phyloP scores from a whole-genome alignment of 2,113 vertebrate genomes.

The Platichthys flesus region DNA sequence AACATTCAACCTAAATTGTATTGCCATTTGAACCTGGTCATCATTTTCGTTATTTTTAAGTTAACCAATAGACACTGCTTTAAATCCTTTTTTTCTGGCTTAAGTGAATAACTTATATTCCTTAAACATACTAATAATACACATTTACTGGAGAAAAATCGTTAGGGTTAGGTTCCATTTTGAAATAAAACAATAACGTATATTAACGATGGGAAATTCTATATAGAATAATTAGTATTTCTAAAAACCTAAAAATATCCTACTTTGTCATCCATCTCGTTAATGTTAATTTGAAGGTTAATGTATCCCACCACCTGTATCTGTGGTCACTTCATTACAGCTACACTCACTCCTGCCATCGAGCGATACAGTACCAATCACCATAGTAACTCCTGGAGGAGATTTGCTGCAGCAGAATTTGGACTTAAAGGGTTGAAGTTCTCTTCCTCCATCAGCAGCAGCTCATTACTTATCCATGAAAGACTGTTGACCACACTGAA shows the following conservation, averaged over 20 bases:
- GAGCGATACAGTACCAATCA: slow-evolving; percentile 44
- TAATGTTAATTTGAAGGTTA: neutral
- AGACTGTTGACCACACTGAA: slow-evolving; percentile 77
- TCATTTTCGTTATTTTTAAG: no score
- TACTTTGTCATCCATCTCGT: slow-evolving; percentile 3
- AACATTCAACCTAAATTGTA: no score
- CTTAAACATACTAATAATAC: neutral
- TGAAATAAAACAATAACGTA: neutral
- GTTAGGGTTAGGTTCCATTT: no score
- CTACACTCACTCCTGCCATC: slow-evolving; percentile 31
- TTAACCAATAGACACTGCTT: no score
- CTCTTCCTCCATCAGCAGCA: slow-evolving; percentile 54
- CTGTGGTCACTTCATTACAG: slow-evolving; percentile 33
- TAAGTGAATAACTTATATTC: neutral
- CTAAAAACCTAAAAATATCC: slow-evolving; percentile 1
- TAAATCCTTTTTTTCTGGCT: neutral
- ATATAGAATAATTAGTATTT: no score
- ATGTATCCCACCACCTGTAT: neutral
- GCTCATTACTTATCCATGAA: slow-evolving; percentile 81
- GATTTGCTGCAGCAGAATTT: slow-evolving; percentile 42
- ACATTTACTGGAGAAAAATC: neutral
- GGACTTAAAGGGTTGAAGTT: slow-evolving; percentile 59
- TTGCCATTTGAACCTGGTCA: no score
- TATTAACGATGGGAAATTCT: neutral
- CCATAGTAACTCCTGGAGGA: slow-evolving; percentile 57